Conservation (phyloP, 2,797 vertebrate species). For the Lerista edwardsae region DNA sequence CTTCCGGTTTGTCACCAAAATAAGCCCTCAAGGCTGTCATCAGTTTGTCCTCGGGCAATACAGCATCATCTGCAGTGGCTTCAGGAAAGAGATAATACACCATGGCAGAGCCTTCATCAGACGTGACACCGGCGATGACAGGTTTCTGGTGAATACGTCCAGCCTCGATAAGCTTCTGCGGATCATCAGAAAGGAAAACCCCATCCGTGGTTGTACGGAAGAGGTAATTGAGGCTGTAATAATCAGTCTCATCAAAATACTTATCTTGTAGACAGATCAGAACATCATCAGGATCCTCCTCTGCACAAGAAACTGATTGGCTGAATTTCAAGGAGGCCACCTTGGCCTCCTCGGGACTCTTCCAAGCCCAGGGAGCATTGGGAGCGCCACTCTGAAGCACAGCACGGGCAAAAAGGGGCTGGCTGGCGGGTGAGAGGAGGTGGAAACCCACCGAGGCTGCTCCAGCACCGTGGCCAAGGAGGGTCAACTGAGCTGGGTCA, state of each 20-base stretch:
- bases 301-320: constrained; percentile 69
- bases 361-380: constrained; percentile 72
- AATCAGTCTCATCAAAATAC: background rate
- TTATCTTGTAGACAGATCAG: constrained; percentile 7
- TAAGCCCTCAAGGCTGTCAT: constrained; percentile 50
- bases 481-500: constrained; percentile 74
- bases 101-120: constrained; percentile 77
- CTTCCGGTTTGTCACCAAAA: constrained; percentile 41
- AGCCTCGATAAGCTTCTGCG: constrained; percentile 68
- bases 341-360: constrained; percentile 58
- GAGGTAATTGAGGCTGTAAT: background rate
- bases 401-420: constrained; percentile 73
- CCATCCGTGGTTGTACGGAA: constrained; percentile 66
- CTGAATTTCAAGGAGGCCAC: constrained; percentile 74
- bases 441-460: constrained; percentile 76
- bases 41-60: constrained; percentile 72
- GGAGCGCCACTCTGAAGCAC: constrained; percentile 79
- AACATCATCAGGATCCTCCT: background rate
- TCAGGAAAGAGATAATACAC: constrained; percentile 62
- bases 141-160: constrained; percentile 69
- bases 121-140: constrained; percentile 75
- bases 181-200: constrained; percentile 71
- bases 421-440: constrained; percentile 78
- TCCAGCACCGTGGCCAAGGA: constrained; percentile 83
- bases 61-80: constrained; percentile 65